Conservation (phyloP, 2,797 vertebrate genomes). For the Semotilus atromaculatus region DNA sequence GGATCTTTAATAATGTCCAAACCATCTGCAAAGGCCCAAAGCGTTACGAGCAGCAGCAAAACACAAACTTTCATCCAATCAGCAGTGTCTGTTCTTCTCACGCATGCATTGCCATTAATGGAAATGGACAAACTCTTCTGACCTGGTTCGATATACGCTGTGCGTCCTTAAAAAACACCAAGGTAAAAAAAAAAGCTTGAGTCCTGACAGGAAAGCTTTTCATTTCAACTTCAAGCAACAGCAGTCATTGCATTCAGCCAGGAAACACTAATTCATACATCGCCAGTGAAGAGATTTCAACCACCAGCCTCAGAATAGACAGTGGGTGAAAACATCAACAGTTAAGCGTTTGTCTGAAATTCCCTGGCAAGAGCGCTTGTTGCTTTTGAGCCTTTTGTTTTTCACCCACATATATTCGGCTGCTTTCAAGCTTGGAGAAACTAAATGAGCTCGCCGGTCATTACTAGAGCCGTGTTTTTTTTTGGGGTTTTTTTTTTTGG, state of each 20-base stretch:
- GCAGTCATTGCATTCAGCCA: background rate
- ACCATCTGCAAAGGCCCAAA: constrained; percentile 34
- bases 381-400: background rate
- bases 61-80: constrained; percentile 30
- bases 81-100: background rate
- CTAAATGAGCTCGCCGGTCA: background rate
- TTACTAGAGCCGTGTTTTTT: background rate
- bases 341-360: background rate
- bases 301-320: background rate
- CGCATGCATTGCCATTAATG: background rate
- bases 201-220: background rate
- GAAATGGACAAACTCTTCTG: constrained; percentile 9
- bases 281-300: background rate
- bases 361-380: background rate
- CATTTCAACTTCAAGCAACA: constrained; percentile 24
- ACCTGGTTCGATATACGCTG: background rate
- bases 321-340: background rate
- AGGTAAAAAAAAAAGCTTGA: constrained; percentile 5
- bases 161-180: background rate
- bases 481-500: background rate
- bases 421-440: constrained; percentile 1
- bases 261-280: constrained; percentile 6
- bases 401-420: background rate
- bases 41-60: background rate
- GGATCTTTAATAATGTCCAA: constrained; percentile 26